Base-by-base conservation (phyloP, 2,113 vertebrate species). In the Ictalurus furcatus region DNA sequence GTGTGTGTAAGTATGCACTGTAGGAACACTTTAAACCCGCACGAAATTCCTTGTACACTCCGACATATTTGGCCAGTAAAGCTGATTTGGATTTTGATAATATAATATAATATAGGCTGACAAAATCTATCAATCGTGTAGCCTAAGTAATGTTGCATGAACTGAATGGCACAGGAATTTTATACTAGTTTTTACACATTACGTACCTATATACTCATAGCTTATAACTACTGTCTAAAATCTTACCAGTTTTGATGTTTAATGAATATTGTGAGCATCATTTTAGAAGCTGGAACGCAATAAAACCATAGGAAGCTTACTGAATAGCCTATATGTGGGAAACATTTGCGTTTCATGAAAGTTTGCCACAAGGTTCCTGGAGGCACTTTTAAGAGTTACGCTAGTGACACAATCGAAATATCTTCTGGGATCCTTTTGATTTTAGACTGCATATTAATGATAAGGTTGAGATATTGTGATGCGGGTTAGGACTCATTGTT, bases 351-450 rank as follows among this genome's bases (percentile, higher is more conserved):
- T 82, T 81, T 81, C 52, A 56, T 56, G 79, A 81, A 11, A 2
- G 3, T 58, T 82, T 59, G 80, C 56, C 56, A 37, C 19, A 37
- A 82, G 80, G 48, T 82, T 59, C 80, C 80, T 58, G 54, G 54
- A 82, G 80, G 56, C 80, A 37, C 80, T 82, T 82, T 82, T 37
- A 82, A 21, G 6, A 82, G 30, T 23, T 82, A 58, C 21, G 30
- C 80, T 56, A 4, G 52, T 30, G 52, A 82, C 8, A 34, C 30
- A 25, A 82, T 19, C 30, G 12, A 59, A 37, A 81, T 58, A 81
- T 81, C 79, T 81, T 81, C 54, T 81, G n/a, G n/a, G 52, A 80
- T 30, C 13, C 16, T 9, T 30, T 30, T 56, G 52, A 54, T 17
- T 80, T 56, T 30, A 25, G 48, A 56, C 52, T 30, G 52, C 48